Evolutionary conservation across 2,888 invertebrate genomes (phyloP), one percentile per base, ranked within the genome.

Genomic region (Dynastes maya): DNA sequence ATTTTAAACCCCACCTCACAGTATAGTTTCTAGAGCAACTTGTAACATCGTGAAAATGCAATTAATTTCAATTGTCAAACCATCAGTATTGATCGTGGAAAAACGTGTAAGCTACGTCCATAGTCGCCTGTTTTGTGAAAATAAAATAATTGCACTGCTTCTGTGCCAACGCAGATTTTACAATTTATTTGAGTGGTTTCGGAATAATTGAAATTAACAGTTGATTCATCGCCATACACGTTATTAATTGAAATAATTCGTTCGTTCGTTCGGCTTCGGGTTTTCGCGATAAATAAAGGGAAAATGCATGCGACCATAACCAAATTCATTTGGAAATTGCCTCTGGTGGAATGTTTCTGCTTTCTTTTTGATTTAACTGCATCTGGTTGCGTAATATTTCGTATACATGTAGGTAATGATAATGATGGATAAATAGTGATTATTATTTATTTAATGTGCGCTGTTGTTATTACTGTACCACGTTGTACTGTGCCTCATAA

Each of bases 181-280:
- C 65, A 68, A 68, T 68, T 68, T 49, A 51, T 51, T 51, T 51
- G 51, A 51, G 29, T 68, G 68, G 22, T 68, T 68, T 68, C 32
- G 49, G 68, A 51, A 68, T 68, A 68, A 68, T 51, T 68, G 68
- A 68, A 68, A 68, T 68, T 68, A 68, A 68, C 68, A 51, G 68
- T 68, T 68, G 51, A 51, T 51, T 68, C 68, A 51, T 68, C 11
- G 13, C 29, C 32, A 27, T 9, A 9, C 32, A 51, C 49, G 68
- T 68, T 68, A 68, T 68, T 68, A 68, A 68, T 68, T 51, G 68
- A 68, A 68, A 68, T 51, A 68, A 51, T 68, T 51, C 40, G 68
- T 29, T 22, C 22, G 22, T 22, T 22, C 51, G 51, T 51, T 51
- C 27, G 51, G 51, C 22, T 49, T 68, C 27, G 27, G 9, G 13